Evolutionary conservation across 1,140 invertebrate species (phyloP).

Genomic region (Pseudobourletiella spinata): DNA sequence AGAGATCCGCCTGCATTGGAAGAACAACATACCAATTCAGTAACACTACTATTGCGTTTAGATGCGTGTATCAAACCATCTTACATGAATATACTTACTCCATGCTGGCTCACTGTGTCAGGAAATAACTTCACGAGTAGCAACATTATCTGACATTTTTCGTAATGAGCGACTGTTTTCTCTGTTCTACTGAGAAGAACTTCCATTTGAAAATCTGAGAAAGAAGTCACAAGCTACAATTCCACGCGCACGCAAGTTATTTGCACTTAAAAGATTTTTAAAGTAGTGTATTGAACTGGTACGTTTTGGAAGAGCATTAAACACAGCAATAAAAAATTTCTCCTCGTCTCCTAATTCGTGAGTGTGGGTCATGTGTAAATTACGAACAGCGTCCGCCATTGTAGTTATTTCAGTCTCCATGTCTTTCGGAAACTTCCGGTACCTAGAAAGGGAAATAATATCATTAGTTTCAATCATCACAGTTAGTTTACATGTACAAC

Average conservation of each 20-base stretch:
- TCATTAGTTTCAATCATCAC: background rate
- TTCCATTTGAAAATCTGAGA: conserved; percentile 27
- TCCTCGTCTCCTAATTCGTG: conserved; percentile 21
- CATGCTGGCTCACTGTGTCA: conserved; percentile 26
- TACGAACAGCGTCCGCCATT: conserved; percentile 28
- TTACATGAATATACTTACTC: conserved; percentile 18
- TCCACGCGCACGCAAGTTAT: background rate
- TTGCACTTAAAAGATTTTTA: background rate
- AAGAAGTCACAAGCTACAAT: background rate
- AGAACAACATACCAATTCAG: too few species aligned
- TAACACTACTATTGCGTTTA: too few species aligned
- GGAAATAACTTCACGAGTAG: conserved; percentile 33
- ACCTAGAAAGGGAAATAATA: conserved; percentile 41
- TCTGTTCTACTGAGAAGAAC: conserved; percentile 25
- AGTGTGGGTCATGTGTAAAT: conserved; percentile 17
- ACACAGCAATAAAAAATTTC: conserved; percentile 23
- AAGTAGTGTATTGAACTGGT: background rate
- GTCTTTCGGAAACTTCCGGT: conserved; percentile 53
- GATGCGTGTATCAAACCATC: too few species aligned
- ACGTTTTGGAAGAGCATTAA: conserved; percentile 24
- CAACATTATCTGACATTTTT: conserved; percentile 31
- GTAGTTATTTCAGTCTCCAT: conserved; percentile 24
- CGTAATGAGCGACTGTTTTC: conserved; percentile 16
- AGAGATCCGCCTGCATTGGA: conserved; percentile 22
- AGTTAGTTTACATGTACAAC: background rate